Evolutionary conservation across 2,888 invertebrate genomes (phyloP), one percentile per base, ranked within the genome.

Genomic region (Nephrocerus scutellatus): DNA sequence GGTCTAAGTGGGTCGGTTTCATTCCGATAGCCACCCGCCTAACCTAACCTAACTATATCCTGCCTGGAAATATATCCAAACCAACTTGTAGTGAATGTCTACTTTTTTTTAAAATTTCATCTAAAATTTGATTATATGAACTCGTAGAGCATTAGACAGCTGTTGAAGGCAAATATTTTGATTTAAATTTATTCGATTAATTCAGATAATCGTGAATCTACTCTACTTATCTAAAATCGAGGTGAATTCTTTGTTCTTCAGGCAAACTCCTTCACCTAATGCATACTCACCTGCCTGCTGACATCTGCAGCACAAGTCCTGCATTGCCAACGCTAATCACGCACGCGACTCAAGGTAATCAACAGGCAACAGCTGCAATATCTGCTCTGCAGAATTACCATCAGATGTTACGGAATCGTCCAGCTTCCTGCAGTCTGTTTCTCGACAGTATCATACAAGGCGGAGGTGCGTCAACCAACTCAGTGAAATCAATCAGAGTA

Each of bases 251-350:
- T 40, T 24, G 24, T 19, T 28, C 41, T 44, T 7, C 68, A 70
- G 84, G 84, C 41, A 90, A 92, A 70, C 73, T 96, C 36, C 71
- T 95, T 55, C 86, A 91, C 69, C 73, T 95, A 63, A 83, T 84
- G 57, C 87, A 90, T 68, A 75, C 81, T 35, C 76, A 90, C 54
- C 72, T 95, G 61, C 95, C 95, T 36, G 78, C 87, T 32, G 89
- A 90, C 63, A 83, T 88, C 57, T 84, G 84, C 66, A 82, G 84
- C 61, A 74, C 84, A 42, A 82, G 84, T 37, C 85, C 91, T 14
- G 83, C 90, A 13, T 71, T 95, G 55, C 90, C 93, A 6, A 77
- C 82, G 45, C 71, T 95, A 36, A 72, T 92, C 59, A 77, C 82
- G 3, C 81, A 86, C 55, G 90, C 90, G 5, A 77, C 86, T 21